A percentile compares a stretch with the other conserved stretches of the same genome.
Conservation (phyloP, 1,140 invertebrate genomes). For the Drepana arcuata region DNA sequence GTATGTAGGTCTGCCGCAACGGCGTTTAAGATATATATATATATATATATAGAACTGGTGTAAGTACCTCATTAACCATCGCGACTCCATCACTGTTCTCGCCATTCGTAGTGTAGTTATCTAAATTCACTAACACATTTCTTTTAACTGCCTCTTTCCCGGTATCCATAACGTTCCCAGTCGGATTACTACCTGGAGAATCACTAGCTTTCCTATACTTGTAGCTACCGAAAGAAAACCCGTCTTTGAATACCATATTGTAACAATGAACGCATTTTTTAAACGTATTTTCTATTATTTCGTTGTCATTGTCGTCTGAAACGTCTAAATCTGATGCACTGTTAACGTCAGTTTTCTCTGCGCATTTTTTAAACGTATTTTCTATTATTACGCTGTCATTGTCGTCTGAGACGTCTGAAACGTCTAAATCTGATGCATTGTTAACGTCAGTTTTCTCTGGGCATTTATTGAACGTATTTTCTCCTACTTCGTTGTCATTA, state of each 20-base stretch:
- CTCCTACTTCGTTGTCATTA: too few relatives aligned
- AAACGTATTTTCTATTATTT: not conserved
- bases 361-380: too few relatives aligned
- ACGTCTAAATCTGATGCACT: not conserved
- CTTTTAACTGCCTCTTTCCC: conserved; percentile 15
- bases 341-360: not conserved
- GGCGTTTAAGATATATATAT: too few relatives aligned
- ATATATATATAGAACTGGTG: too few relatives aligned
- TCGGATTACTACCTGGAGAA: conserved; percentile 14
- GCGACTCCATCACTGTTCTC: conserved; percentile 30
- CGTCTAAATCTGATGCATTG: too few relatives aligned
- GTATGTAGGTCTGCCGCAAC: too few relatives aligned
- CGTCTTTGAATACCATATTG: too few relatives aligned
- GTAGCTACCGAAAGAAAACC: too few relatives aligned
- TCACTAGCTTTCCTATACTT: conserved; percentile 27
- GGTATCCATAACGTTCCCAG: conserved; percentile 13
- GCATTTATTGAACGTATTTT: too few relatives aligned
- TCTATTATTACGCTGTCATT: too few relatives aligned
- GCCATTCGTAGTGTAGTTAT: conserved; percentile 20
- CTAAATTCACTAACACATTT: conserved; percentile 33
- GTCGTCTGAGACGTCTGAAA: too few relatives aligned
- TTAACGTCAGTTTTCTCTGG: too few relatives aligned
- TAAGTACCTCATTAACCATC: conserved; percentile 41
- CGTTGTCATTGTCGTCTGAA: not conserved
- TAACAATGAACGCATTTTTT: not conserved